Base-by-base conservation (phyloP, 2,797 vertebrate genomes). In the Acipenser transmontanus region DNA sequence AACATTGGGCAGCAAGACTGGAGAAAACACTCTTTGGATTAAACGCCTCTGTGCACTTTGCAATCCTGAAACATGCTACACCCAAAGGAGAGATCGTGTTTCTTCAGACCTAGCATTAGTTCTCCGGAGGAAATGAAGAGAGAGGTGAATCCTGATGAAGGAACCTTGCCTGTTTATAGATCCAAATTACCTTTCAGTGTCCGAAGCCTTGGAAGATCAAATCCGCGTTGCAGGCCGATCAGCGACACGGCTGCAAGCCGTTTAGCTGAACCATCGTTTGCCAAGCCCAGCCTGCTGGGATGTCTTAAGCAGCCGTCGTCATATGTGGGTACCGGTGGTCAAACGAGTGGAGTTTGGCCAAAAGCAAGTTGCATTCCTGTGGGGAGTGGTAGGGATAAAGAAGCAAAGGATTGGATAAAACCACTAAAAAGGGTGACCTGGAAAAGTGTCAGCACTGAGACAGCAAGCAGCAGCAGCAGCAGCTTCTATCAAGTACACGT, bases 401-500 rank as follows among this genome's bases (percentile, higher is more conserved):
- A 49, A 47, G 62, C 51, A 61, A 9, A 52, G 7, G 8, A n/a
- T 7, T 61, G 13, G 48, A 8, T n/a, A 65, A 59, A 17, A 49
- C 34, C 57, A 9, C 7, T 66, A 52, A 61, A 34, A 57, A 59
- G 67, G 49, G 65, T 66, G 17, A 66, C 61, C 64, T 54, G 49
- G 20, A 65, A 66, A 61, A 68, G 61, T 14, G 14, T 10, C 13
- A 6, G 10, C 8, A n/a, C 50, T 47, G 71, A 66, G 13, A 6
- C 49, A 6, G 17, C 64, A 8, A 61, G 74, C 20, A 50, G 61
- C 6, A 60, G 13, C 47, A 50, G 61, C 6, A 60, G 13, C 47
- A 62, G 61, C 6, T 6, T 73, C 50, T 73, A 50, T 66, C 72
- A 74, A 64, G 57, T 76, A 13, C 74, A 73, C 47, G 59, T 74